Base-by-base conservation (phyloP, 2,888 invertebrate genomes). In the Trilocha varians region DNA sequence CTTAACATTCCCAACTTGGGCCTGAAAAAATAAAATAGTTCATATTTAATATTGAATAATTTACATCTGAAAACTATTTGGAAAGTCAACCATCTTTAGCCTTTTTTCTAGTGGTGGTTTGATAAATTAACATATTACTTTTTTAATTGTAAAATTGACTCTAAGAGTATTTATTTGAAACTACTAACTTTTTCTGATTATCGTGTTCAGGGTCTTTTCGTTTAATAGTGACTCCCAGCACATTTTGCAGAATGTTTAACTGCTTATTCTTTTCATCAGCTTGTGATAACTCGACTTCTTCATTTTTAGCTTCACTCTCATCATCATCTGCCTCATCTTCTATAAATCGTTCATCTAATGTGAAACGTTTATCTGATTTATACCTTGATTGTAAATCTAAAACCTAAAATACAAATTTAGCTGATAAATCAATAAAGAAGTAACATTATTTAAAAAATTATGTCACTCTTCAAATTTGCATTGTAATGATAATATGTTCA, bases 291-390 rank as follows among this genome's bases (percentile, higher is more conserved):
- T 33, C 37, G 35, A 42, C 16, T 43, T 35, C 41, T 38, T 44
- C 43, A 43, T 60, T 43, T 74, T 43, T 32, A 35, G 15, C 63
- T 43, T 70, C n/a, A n/a, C n/a, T n/a, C n/a, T n/a, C 58, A 17
- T 58, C 45, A 53, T 70, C 39, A 5, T 34, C 46, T 39, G 72
- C 71, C 18, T 87, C 84, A 38, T 88, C 87, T 38, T 92, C 91
- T 39, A 89, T 74, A 70, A 95, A 95, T 52, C 91, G 88, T 57
- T 90, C 87, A 75, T 93, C 92, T 60, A 95, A 82, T 50, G 83
- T 78, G 76, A 95, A 95, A 62, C 95, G 88, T 58, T 91, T 88
- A 78, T 95, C 95, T 65, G 91, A 89, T 65, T 91, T 91, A 74
- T 88, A 90, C 58, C 88, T 88, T 37, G 90, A 88, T 84, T 94